Evolutionary conservation across 2,113 vertebrate species (phyloP), one percentile per base, ranked within the genome.

Genomic region (Alethe castanea): DNA sequence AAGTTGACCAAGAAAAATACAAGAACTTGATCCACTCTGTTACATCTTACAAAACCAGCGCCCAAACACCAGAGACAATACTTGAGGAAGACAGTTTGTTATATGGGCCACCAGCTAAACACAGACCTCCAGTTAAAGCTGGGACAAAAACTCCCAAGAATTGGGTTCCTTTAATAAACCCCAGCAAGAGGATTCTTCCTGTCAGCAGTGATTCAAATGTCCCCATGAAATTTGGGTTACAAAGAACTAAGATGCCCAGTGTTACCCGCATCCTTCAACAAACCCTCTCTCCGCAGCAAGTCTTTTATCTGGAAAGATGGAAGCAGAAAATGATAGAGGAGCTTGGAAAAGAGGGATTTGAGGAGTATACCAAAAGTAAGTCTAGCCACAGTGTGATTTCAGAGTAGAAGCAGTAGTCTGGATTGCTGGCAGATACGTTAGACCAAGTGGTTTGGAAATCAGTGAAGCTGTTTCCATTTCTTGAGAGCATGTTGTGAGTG

Each of bases 311-410:
- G 93, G 98, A 99, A 85, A 98, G 98, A 29, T 99, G 99, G 99
- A 99, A 97, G 95, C 98, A 96, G 91, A 98, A 77, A 85, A 99
- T 99, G 99, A 97, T 99, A 62, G 96, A 96, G 57, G 94, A 99
- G 77, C 98, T 99, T 14, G 99, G 99, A 90, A 98, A 99, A 82
- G 98, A 99, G 47, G 99, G 99, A 50, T 99, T 99, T 96, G 98
- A 96, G 62, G 97, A 98, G 70, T 99, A 99, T 74, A 98, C 95
- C 65, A 97, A 98, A 97, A 98, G 99, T 99, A 98, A 98, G 97
- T 95, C 29, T 92, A 52, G 64, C 14, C 14, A 52, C 28, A 62
- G 42, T 8, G 52, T 19, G 18, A 40, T 70, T 74, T 20, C 14
- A 44, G 45, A 59, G 28, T 23, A 26, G 57, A n/a, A 61, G 66